Conservation (phyloP, 53 echinoderm and acorn worm species). For the Arbacia lixula region DNA sequence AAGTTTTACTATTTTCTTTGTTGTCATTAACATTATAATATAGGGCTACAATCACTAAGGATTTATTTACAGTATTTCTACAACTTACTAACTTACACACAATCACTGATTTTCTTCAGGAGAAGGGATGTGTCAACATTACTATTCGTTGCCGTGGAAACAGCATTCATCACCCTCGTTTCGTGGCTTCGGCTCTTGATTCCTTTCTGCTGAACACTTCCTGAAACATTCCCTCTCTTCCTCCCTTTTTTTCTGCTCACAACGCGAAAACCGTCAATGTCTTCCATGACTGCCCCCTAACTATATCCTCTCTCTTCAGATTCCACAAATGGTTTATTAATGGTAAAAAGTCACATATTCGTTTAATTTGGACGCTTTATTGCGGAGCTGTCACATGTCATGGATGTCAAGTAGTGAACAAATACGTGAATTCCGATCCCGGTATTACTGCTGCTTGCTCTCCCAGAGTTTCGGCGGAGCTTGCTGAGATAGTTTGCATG, state of each 20-base stretch:
- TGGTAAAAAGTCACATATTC: no score
- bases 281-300: constrained; percentile 8
- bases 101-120: background rate
- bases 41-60: background rate
- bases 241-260: constrained; percentile 25
- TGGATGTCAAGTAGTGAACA: no score
- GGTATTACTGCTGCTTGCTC: no score
- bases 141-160: background rate
- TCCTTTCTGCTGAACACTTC: background rate
- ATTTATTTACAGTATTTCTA: constrained; percentile 1
- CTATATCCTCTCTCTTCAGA: no score
- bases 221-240: background rate
- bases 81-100: constrained; percentile 24
- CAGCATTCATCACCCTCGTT: no score
- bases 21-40: background rate
- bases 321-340: no score
- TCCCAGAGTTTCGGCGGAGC: no score
- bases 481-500: no score
- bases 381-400: no score
- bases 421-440: no score
- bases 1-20: no score
- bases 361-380: no score
- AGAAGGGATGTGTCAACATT: constrained; percentile 9
- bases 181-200: background rate
- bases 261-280: constrained; percentile 29